Evolutionary conservation across 2,888 invertebrate genomes (phyloP).

Genomic region (Microchrysa polita): DNA sequence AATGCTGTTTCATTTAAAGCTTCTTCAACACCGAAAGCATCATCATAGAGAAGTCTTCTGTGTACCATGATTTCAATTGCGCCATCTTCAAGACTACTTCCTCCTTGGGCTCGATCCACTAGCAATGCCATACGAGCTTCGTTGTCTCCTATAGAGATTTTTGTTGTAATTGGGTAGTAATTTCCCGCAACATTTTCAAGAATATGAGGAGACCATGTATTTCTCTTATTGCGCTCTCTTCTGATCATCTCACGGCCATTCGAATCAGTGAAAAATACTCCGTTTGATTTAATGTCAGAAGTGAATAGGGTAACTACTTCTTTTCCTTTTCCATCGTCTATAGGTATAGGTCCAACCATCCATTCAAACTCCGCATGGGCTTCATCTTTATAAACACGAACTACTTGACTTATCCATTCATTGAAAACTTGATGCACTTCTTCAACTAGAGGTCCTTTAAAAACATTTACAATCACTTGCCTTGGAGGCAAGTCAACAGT

Average conservation of each 20-base stretch:
- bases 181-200: slow-evolving; percentile 83
- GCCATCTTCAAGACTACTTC: slow-evolving; percentile 78
- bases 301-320: slow-evolving; percentile 83
- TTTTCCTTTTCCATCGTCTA: slow-evolving; percentile 74
- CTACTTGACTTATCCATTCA: slow-evolving; percentile 77
- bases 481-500: slow-evolving; percentile 57
- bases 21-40: slow-evolving; percentile 92
- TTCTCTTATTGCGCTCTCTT: slow-evolving; percentile 73
- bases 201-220: slow-evolving; percentile 77
- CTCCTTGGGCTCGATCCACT: slow-evolving; percentile 85
- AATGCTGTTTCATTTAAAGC: slow-evolving; percentile 84
- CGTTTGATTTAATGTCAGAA: slow-evolving; percentile 71
- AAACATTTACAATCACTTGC: slow-evolving; percentile 55
- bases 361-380: slow-evolving; percentile 76
- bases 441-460: slow-evolving; percentile 72
- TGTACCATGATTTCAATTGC: slow-evolving; percentile 85
- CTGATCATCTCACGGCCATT: slow-evolving; percentile 89
- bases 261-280: slow-evolving; percentile 89
- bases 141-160: slow-evolving; percentile 75
- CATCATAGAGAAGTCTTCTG: slow-evolving; percentile 83
- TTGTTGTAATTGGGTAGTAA: slow-evolving; percentile 92
- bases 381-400: slow-evolving; percentile 73
- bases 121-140: slow-evolving; percentile 64
- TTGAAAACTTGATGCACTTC: slow-evolving; percentile 71
- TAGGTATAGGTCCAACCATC: slow-evolving; percentile 80